Conservation (phyloP, 2,888 invertebrate species). For the Zaprionus lineosus region DNA sequence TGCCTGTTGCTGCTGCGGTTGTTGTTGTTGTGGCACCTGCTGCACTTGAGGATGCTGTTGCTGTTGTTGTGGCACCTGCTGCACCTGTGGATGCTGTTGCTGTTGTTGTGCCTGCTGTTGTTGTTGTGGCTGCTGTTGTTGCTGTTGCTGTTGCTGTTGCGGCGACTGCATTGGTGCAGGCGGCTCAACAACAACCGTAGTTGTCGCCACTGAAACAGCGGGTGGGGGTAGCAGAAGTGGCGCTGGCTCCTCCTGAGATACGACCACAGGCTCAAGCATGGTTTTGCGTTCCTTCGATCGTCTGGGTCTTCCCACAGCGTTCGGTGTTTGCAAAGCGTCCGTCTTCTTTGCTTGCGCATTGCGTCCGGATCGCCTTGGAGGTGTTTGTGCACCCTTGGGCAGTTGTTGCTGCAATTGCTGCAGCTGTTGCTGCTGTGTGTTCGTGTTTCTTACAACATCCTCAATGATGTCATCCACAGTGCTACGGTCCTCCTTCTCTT, state of each 20-base stretch:
- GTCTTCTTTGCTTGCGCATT: conserved; percentile 81
- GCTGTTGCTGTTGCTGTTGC: not conserved
- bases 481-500: conserved; percentile 88
- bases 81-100: conserved; percentile 70
- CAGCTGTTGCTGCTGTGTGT: conserved; percentile 52
- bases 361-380: conserved; percentile 81
- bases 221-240: conserved; percentile 25
- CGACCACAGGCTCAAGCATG: conserved; percentile 84
- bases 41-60: conserved; percentile 2
- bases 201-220: conserved; percentile 21
- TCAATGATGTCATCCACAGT: conserved; percentile 95
- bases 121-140: conserved; percentile 70
- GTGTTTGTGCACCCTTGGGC: conserved; percentile 81
- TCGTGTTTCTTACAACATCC: conserved; percentile 90
- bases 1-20: not conserved
- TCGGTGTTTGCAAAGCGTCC: conserved; percentile 47
- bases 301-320: conserved; percentile 84
- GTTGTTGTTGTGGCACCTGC: conserved; percentile 10
- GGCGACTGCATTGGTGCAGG: not conserved
- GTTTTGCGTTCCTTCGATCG: conserved; percentile 86
- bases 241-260: conserved; percentile 74
- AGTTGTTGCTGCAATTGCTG: conserved; percentile 41
- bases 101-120: conserved; percentile 10
- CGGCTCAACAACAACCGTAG: conserved; percentile 14
- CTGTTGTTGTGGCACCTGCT: conserved; percentile 6